These are phyloP conservation scores for Tineola bisselliella DNA, from an alignment of 2,888 invertebrate genomes.

Conservation along the genomic window DNA sequence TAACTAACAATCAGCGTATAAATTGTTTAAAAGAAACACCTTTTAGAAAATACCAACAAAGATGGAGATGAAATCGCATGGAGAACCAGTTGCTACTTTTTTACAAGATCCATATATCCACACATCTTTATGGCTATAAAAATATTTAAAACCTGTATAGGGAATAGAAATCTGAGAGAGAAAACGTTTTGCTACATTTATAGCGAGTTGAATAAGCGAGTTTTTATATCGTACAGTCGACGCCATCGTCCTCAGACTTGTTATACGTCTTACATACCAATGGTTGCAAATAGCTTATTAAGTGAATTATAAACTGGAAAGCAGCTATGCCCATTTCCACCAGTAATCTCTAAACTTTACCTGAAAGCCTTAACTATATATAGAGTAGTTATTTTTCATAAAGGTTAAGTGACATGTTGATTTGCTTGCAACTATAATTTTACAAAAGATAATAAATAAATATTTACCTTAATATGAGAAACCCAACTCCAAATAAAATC, in stretches of 20 bases:
- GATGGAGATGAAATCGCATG: neutral
- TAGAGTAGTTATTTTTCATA: too few species aligned
- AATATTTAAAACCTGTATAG: conserved; percentile 4
- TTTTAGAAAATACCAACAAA: neutral
- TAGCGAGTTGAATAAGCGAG: neutral
- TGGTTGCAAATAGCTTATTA: neutral
- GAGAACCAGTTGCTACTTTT: neutral
- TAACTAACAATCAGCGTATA: too few species aligned
- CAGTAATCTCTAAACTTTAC: too few species aligned
- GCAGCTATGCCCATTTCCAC: too few species aligned
- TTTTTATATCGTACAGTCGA: neutral
- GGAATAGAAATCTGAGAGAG: conserved; percentile 6
- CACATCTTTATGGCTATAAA: neutral
- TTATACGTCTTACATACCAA: neutral
- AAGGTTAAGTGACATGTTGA: too few species aligned
- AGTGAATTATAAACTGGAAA: too few species aligned
- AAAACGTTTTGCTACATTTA: conserved; percentile 10
- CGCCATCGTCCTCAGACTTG: neutral
- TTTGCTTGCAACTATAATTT: too few species aligned
- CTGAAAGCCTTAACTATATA: too few species aligned
- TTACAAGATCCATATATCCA: neutral
- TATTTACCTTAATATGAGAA: neutral
- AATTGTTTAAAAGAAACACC: too few species aligned
- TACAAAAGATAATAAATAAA: neutral
- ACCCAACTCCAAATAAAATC: neutral